Evolutionary conservation across 2,113 vertebrate species (phyloP).

Genomic region (Hirundichthys speculiger): DNA sequence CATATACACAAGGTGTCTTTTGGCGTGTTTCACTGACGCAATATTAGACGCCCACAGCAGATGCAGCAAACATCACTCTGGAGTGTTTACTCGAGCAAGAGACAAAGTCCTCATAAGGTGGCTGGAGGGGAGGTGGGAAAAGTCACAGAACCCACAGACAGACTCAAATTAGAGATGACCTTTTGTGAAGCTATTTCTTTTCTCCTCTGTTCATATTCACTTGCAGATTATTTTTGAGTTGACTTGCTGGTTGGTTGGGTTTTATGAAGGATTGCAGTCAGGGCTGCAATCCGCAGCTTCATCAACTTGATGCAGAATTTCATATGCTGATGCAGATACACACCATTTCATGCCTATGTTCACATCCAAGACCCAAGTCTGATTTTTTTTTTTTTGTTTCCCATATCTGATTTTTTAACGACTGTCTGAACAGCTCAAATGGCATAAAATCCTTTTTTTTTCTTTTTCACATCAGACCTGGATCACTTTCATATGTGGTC

Average conservation of each 20-base stretch:
- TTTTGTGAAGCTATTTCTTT: background rate
- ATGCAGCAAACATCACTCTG: background rate
- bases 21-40: background rate
- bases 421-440: too few species aligned
- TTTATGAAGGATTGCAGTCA: background rate
- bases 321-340: too few species aligned
- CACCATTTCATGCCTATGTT: too few species aligned
- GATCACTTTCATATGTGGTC: too few species aligned
- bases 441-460: too few species aligned
- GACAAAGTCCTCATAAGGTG: background rate
- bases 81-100: background rate
- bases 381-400: too few species aligned
- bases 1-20: background rate
- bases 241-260: background rate
- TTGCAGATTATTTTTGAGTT: background rate
- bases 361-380: too few species aligned
- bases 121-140: background rate
- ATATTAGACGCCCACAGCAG: background rate
- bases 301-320: too few species aligned
- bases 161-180: background rate
- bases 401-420: too few species aligned
- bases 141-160: background rate
- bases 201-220: background rate
- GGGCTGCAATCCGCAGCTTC: too few species aligned
- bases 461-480: too few species aligned